Conservation (phyloP, 2,888 invertebrate species). For the Iphiclides podalirius region DNA sequence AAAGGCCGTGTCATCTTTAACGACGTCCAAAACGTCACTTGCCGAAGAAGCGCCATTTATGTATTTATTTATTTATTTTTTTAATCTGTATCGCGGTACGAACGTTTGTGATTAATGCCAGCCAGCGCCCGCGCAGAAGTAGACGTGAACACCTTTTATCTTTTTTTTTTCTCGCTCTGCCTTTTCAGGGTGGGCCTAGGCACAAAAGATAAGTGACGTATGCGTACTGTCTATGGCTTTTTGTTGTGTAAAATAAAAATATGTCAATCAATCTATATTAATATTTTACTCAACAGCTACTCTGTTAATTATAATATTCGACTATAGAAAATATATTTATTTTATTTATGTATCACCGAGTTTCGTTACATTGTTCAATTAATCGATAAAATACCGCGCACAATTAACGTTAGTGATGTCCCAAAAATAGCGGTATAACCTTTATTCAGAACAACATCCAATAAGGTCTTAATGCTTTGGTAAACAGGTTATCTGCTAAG, state of each 20-base stretch:
- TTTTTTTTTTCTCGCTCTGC: conserved; percentile 36
- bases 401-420: conserved; percentile 14
- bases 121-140: conserved; percentile 43
- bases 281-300: too few relatives aligned
- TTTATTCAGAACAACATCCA: conserved; percentile 13
- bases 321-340: too few relatives aligned
- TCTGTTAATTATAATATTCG: too few relatives aligned
- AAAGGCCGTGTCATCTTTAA: conserved; percentile 40
- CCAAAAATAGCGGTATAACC: conserved; percentile 11
- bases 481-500: conserved; percentile 16
- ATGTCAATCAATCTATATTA: background rate
- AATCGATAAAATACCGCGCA: too few relatives aligned
- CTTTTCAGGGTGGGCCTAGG: conserved; percentile 49
- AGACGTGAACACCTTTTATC: conserved; percentile 38
- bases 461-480: conserved; percentile 10
- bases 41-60: conserved; percentile 64
- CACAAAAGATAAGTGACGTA: conserved; percentile 25
- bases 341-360: too few relatives aligned
- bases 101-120: conserved; percentile 60
- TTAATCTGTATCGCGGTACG: conserved; percentile 62
- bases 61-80: conserved; percentile 55
- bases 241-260: background rate
- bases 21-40: conserved; percentile 44
- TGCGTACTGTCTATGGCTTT: conserved; percentile 5
- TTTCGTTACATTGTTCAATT: too few relatives aligned